Percentiles rank a stretch among this genome's conserved stretches.
These are phyloP conservation scores for Brotogeris chrysoptera DNA, from an alignment of 2,797 vertebrate genomes.

Conservation along the genomic window DNA sequence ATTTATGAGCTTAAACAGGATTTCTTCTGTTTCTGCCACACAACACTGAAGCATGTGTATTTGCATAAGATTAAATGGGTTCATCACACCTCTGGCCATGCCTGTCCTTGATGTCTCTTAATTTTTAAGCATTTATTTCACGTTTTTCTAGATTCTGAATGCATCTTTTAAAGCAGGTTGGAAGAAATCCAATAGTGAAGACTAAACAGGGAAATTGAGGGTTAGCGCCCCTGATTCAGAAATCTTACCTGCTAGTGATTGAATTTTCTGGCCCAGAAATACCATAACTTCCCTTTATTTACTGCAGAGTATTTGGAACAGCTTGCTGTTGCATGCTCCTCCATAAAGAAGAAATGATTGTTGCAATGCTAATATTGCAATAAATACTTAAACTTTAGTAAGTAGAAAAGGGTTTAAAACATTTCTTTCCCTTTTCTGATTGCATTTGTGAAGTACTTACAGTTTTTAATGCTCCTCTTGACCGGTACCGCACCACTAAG, in stretches of 20 bases:
- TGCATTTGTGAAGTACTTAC: background rate
- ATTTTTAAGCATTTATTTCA: background rate
- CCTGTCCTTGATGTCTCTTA: background rate
- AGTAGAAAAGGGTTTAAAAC: background rate
- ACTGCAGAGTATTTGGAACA: background rate
- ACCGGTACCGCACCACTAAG: background rate
- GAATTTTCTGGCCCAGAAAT: background rate
- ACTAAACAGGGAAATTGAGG: background rate
- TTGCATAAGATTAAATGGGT: background rate
- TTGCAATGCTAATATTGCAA: background rate
- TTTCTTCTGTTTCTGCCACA: background rate
- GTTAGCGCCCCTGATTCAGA: background rate
- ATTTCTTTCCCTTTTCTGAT: background rate
- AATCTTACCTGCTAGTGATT: background rate
- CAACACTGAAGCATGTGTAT: background rate
- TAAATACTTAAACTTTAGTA: background rate
- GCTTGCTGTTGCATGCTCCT: background rate
- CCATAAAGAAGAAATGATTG: background rate
- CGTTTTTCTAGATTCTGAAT: background rate
- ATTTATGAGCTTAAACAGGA: background rate
- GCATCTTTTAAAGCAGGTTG: background rate
- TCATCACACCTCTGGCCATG: background rate
- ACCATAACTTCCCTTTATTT: background rate
- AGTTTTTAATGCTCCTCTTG: background rate
- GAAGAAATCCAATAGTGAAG: background rate